Base-by-base conservation (phyloP, 1,140 invertebrate genomes). In the Colletes gigas region DNA sequence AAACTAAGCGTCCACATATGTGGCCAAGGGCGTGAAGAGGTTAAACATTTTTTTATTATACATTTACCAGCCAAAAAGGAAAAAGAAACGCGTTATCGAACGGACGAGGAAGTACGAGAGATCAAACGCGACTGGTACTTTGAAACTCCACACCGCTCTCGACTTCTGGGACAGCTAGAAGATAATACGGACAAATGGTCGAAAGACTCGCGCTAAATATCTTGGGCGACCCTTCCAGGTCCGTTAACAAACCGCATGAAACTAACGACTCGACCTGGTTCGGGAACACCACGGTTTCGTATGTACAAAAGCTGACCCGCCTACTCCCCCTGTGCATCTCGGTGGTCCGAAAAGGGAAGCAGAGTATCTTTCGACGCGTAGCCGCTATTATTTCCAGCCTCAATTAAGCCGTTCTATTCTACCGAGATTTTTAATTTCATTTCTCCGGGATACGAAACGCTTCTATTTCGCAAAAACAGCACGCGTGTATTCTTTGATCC, bases 301-400 rank as follows among this genome's bases (percentile, higher is more conserved):
- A 78, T 87, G 83, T 87, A 87, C 88, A 88, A 89, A 89, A 87
- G 87, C 63, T 47, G 30, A 4, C 57, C 88, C 86, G 87, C 39
- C 52, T 68, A 47, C 41, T 63, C 7, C n/a, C 14, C 15, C 12
- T 19, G 5, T 0, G 19, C 19, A 19, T 3, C 17, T 62, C 10
- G 10, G 21, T 6, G 17, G 0, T 3, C 15, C 3, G 7, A 47
- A 44, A 39, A 50, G 19, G 50, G 14, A 79, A 30, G 14, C 63
- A 54, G 3, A 41, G 14, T 15, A 19, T 55, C 71, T 12, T 17
- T 47, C 19, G 39, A n/a, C 12, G 12, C 21, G 21, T 15, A 3
- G n/a, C 17, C 21, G 70, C 21, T 1, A 50, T 19, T 21, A 62
- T 17, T 41, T 19, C 7, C 8, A 39, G 50, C 39, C n/a, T 55